Base-by-base conservation (phyloP, 2,888 invertebrate species). In the Flexamia atlantica region DNA sequence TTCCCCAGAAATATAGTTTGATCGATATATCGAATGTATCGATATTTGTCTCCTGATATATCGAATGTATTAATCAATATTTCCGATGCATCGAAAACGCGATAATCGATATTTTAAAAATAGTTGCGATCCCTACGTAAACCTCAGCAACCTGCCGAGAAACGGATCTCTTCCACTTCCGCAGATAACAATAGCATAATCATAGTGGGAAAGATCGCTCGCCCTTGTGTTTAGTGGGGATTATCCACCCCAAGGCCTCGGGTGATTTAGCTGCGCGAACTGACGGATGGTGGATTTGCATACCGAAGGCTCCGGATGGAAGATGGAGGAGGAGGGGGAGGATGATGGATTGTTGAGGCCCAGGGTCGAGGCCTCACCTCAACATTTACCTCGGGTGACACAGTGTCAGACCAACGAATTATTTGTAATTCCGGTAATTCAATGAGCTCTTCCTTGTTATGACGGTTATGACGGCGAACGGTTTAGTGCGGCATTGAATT, bases 201-300 rank as follows among this genome's bases (percentile, higher is more conserved):
- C 70, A 70, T 70, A 70, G 68, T 68, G 53, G 64, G 64, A 64
- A 10, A 25, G 40, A 70, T 17, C 70, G 12, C 40, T 36, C 40
- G 70, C 70, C 70, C 70, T 70, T 70, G 70, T 14, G n/a, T 70
- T 70, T 70, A 70, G 70, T 70, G 70, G 40, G 70, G 70, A 70
- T 70, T 20, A 70, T 32, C 70, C 2, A n/a, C 10, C 68, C 3
- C 70, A 70, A 70, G 70, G 70, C 32, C 25, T n/a, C 36, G 20
- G 3, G 36, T 70, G 70, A 70, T 70, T 70, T 70, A 70, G 70
- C 1, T 36, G 40, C 40, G 68, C 23, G 64, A 14, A 17, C 64
- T 53, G 30, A 64, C 40, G 5, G 70, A 70, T 70, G 70, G 17
- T 40, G 40, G 28, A 30, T 70, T 20, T 36, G n/a, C 40, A 70